Percentiles rank a stretch among this genome's conserved stretches.
Evolutionary conservation across 37 sponge, comb jelly and placozoan genomes (phyloP).

Genomic region (Cladorhizidae sp.): DNA sequence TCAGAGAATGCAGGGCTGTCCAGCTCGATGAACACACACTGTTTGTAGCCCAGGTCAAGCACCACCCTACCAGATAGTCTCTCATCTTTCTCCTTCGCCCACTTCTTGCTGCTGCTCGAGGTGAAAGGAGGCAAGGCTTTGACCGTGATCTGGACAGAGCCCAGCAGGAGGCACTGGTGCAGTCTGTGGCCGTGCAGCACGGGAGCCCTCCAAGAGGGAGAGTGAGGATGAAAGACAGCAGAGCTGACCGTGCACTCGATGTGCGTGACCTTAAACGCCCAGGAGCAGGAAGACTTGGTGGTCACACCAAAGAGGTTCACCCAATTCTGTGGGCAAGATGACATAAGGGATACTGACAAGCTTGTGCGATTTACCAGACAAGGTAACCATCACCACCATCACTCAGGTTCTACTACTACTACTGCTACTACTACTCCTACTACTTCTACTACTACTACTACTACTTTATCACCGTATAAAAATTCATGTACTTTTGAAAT

Average conservation of each 20-base stretch:
- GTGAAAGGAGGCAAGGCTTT: slow-evolving; percentile 5
- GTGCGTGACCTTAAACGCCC: background rate
- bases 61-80: background rate
- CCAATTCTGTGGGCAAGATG: slow-evolving; percentile 24
- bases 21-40: background rate
- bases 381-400: too few relatives aligned
- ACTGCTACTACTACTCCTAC: too few relatives aligned
- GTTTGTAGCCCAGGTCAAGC: slow-evolving; percentile 5
- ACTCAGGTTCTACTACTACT: too few relatives aligned
- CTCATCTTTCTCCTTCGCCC: background rate
- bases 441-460: too few relatives aligned
- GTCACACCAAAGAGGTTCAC: slow-evolving; percentile 6
- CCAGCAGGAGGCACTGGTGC: slow-evolving; percentile 17
- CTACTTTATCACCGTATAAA: too few relatives aligned
- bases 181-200: background rate
- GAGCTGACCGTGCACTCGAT: background rate
- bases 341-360: too few relatives aligned
- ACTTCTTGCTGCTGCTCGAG: too few relatives aligned
- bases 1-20: background rate
- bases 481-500: too few relatives aligned
- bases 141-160: slow-evolving; percentile 11
- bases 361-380: too few relatives aligned
- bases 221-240: slow-evolving; percentile 5
- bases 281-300: background rate
- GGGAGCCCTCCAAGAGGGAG: background rate